phyloP scores from a whole-genome alignment of 1,140 invertebrate species.

The Bombus pascuorum region DNA sequence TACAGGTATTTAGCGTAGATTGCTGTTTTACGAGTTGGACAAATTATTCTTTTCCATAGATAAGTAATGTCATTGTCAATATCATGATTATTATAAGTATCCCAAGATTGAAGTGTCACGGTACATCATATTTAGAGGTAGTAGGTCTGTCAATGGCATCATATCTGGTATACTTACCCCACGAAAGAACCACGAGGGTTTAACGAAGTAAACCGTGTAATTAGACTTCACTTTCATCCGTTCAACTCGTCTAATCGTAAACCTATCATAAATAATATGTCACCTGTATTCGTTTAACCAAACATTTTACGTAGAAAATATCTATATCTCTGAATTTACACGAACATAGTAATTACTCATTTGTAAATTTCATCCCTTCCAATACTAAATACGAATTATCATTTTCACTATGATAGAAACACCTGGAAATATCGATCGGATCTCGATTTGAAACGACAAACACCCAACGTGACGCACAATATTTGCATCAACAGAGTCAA shows the following conservation, averaged over 20 bases:
- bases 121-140: not conserved
- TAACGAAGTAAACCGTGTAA: not conserved
- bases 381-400: not conserved
- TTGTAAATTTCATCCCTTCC: too few relatives aligned
- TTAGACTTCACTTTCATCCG: not conserved
- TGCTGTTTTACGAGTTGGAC: too few relatives aligned
- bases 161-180: not conserved
- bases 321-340: too few relatives aligned
- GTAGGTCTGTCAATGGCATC: not conserved
- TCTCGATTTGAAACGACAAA: not conserved
- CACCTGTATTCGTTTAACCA: not conserved
- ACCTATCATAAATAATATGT: not conserved
- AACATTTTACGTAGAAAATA: not conserved
- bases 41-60: not conserved
- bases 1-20: too few relatives aligned
- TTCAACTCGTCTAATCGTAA: not conserved
- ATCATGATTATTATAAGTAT: not conserved
- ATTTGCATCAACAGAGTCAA: constrained; percentile 2
- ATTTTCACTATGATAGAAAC: not conserved
- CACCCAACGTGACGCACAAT: constrained; percentile 5
- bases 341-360: too few relatives aligned
- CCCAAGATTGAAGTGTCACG: not conserved
- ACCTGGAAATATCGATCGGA: not conserved
- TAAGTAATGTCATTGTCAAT: not conserved
- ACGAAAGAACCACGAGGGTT: not conserved